Conservation (phyloP, 1,140 invertebrate genomes). For the Rhopalosiphum maidis region DNA sequence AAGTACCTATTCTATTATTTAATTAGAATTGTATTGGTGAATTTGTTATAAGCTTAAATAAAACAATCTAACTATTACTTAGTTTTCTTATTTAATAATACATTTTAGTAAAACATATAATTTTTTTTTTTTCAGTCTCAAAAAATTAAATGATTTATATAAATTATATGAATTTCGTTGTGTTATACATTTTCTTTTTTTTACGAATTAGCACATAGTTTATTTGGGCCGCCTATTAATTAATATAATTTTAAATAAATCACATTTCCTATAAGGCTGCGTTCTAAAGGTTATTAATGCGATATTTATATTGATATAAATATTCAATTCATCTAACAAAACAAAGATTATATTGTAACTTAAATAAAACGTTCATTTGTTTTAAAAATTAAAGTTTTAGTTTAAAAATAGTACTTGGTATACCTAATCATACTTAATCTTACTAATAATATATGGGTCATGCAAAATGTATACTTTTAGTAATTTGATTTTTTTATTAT, state of each 20-base stretch:
- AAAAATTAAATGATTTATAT: background rate
- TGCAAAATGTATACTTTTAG: background rate
- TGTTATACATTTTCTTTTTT: background rate
- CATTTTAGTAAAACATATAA: no score
- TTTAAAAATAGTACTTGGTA: background rate
- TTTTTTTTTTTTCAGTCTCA: no score
- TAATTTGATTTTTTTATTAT: slow-evolving; percentile 22
- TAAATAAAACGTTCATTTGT: background rate
- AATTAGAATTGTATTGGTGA: background rate
- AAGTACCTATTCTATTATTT: background rate
- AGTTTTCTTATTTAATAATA: background rate
- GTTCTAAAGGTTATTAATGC: background rate
- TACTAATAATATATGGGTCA: background rate
- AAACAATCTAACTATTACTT: background rate
- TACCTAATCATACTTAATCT: background rate
- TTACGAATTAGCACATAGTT: background rate
- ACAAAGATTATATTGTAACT: background rate
- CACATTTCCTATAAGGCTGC: background rate
- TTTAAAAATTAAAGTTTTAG: background rate
- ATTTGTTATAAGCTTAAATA: background rate
- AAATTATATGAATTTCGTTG: background rate
- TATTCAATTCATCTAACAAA: background rate
- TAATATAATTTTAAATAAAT: background rate
- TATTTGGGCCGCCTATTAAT: background rate
- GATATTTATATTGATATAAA: background rate